A percentile compares a stretch with the other conserved stretches of the same genome.
Conservation (phyloP, 2,888 invertebrate species). For the Pharmacophagus antenor region DNA sequence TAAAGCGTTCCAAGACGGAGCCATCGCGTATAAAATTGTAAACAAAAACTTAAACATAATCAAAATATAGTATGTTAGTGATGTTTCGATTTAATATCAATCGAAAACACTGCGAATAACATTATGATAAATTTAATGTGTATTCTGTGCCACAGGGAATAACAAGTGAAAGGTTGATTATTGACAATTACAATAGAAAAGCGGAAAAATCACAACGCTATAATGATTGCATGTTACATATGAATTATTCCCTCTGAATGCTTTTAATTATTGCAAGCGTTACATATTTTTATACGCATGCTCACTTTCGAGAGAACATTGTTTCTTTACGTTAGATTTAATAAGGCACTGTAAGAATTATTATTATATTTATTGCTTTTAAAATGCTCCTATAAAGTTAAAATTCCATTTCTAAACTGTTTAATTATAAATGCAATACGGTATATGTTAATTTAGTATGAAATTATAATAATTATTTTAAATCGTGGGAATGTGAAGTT, state of each 20-base stretch:
- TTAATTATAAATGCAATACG: too few species aligned
- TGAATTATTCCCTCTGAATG: conserved; percentile 5
- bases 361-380: too few species aligned
- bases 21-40: too few species aligned
- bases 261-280: conserved; percentile 13
- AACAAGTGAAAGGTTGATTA: conserved; percentile 35
- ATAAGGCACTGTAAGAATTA: too few species aligned
- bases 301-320: conserved; percentile 5
- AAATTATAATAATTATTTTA: too few species aligned
- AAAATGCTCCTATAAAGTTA: too few species aligned
- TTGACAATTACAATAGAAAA: conserved; percentile 34
- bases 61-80: background rate
- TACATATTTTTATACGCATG: background rate
- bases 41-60: too few species aligned
- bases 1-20: too few species aligned
- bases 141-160: conserved; percentile 15
- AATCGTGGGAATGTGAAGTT: too few species aligned
- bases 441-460: too few species aligned
- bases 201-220: conserved; percentile 27
- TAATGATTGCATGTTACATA: conserved; percentile 11
- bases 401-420: too few species aligned
- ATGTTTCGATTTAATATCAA: background rate
- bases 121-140: background rate
- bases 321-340: too few species aligned
- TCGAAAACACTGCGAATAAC: background rate